Base-by-base conservation (phyloP, 2,797 vertebrate species). In the Diplodus sargus region DNA sequence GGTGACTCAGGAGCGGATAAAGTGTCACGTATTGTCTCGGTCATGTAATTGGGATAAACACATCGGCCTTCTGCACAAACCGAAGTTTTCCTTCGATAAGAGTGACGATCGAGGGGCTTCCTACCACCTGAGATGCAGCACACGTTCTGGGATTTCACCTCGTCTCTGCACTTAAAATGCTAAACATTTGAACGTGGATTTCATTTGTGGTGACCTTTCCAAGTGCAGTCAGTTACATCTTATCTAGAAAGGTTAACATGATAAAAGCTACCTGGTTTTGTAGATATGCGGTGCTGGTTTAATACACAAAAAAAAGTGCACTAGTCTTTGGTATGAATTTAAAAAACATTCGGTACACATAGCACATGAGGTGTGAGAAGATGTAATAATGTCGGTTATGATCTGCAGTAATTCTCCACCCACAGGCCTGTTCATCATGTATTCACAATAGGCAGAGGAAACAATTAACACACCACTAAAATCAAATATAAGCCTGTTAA, bases 1-100 rank as follows among this genome's bases (percentile, higher is more conserved):
- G 23, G 23, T 4, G 69, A 78, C 76, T 58, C 25, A 7, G 53
- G 64, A 28, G 12, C 43, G 12, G n/a, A 83, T 18, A 58, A 56
- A 76, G 39, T 18, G 58, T 28, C 57, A 15, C 12, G 22, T 58
- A 59, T 62, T 8, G 14, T 39, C 39, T 39, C 54, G 68, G 58
- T 45, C 16, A 30, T 52, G 28, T 17, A 15, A 48, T 25, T 48
- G 25, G 39, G 39, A 39, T 22, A 54, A 73, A 56, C 48, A 60
- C 47, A 39, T 15, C 0, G 18, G 10, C 2, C 42, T n/a, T 45
- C 25, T 9, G 57, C 6, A 25, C 43, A 42, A 67, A 16, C 57
- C 25, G 25, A 1, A 20, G 20, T n/a, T 62, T 47, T 42, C 23
- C 48, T 51, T 54, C 34, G 22, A 43, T 6, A 15, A 54, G 49